Conservation (phyloP, 2,888 invertebrate species). For the Ornithoptera alexandrae region DNA sequence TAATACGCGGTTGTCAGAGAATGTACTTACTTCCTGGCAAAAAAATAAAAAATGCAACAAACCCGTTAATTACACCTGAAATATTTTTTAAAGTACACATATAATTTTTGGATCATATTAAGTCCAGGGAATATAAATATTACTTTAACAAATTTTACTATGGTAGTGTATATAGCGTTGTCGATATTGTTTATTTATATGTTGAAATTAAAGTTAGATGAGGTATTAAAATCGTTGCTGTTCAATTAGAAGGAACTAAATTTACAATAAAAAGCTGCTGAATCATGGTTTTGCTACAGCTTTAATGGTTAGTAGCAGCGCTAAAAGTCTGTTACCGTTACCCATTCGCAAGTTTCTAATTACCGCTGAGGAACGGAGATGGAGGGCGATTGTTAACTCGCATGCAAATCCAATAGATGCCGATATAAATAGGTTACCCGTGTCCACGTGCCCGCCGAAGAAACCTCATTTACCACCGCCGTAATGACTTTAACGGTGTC, state of each 20-base stretch:
- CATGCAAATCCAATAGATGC: constrained; percentile 69
- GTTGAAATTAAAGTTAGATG: too few relatives aligned
- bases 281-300: constrained; percentile 41
- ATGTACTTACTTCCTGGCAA: too few relatives aligned
- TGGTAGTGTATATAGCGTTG: too few relatives aligned
- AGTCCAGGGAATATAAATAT: too few relatives aligned
- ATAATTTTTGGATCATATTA: too few relatives aligned
- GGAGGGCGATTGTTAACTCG: constrained; percentile 67
- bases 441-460: constrained; percentile 39
- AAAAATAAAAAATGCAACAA: too few relatives aligned
- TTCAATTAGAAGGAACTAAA: not conserved
- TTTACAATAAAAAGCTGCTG: constrained; percentile 22
- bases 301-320: constrained; percentile 46
- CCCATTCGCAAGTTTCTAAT: constrained; percentile 67
- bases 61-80: too few relatives aligned
- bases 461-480: constrained; percentile 30
- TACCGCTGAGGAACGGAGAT: constrained; percentile 65
- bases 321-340: constrained; percentile 67
- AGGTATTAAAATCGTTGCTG: too few relatives aligned
- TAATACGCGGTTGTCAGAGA: too few relatives aligned
- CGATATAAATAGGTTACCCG: constrained; percentile 50
- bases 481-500: constrained; percentile 34
- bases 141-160: too few relatives aligned
- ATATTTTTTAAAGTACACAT: too few relatives aligned
- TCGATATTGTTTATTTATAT: too few relatives aligned